These are phyloP conservation scores for Drosophila virilis DNA, from an alignment of 1,140 invertebrate species.

Conservation along the genomic window DNA sequence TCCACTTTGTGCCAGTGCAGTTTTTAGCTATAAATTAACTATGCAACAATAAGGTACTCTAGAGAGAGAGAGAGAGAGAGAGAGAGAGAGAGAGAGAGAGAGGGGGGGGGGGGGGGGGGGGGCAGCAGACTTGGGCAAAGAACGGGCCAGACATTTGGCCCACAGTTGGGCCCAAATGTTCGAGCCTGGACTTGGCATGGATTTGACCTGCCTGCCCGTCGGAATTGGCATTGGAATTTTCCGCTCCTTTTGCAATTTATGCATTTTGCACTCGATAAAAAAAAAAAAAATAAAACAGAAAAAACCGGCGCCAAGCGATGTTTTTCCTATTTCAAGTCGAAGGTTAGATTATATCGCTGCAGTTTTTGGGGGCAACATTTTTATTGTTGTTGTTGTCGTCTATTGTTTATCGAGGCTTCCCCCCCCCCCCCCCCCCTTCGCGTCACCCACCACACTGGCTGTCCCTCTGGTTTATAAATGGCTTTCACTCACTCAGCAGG, in stretches of 20 bases:
- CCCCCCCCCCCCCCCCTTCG: slow-evolving; percentile 3
- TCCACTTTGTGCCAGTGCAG: no score
- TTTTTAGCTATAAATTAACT: no score
- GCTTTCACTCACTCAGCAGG: slow-evolving; percentile 12
- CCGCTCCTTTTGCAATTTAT: slow-evolving; percentile 11
- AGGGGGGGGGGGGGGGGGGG: no score
- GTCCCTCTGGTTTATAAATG: not conserved
- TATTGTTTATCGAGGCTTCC: slow-evolving; percentile 70
- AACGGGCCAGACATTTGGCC: no score
- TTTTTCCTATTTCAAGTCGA: slow-evolving; percentile 71
- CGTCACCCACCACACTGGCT: not conserved
- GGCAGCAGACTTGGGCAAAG: no score
- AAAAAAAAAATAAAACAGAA: no score
- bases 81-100: no score
- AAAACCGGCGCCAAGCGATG: not conserved
- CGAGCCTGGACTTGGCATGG: not conserved
- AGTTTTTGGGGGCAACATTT: slow-evolving; percentile 22
- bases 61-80: no score
- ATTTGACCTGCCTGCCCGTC: slow-evolving; percentile 4
- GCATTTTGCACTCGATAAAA: slow-evolving; percentile 60
- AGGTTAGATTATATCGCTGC: slow-evolving; percentile 74
- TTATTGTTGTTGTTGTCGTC: slow-evolving; percentile 34
- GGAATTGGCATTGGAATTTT: slow-evolving; percentile 17
- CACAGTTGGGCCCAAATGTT: no score
- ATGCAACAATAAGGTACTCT: no score